Base-by-base conservation (phyloP, 2,888 invertebrate species). In the Diarsia brunnea region DNA sequence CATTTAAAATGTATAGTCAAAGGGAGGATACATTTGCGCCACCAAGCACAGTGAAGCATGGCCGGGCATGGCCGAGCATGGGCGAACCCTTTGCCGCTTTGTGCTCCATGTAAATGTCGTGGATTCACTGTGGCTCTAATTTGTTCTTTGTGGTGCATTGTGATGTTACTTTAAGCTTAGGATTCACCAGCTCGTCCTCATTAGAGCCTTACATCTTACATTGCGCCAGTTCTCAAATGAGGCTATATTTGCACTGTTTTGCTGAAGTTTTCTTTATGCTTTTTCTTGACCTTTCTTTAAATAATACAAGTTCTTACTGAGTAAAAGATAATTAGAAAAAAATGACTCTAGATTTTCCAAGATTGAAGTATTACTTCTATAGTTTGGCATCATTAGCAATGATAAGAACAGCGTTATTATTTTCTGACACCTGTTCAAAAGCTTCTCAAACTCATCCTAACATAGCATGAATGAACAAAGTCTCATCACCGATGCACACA, bases 1-100 rank as follows among this genome's bases (percentile, higher is more conserved):
- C 75, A 72, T 83, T 86, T 67, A 83, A 81, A 85, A 77, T 83
- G 49, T 82, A 73, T 82, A 78, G 75, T 82, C 82, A 85, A 85
- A 87, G 79, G 79, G 74, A 86, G 61, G 70, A 63, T 69, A 69
- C 68, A 79, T 79, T 79, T 78, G 76, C 73, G 75, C 66, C 77
- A 73, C 69, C 64, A 53, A 73, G 70, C 38, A 70, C 64, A 27
- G 49, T 19, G 49, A 24, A 65, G 55, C 72, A 45, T 47, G 38
- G 63, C 67, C 66, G 71, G 51, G 69, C 47, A 67, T 27, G 12
- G 24, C 65, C 69, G 31, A 70, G 68, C 31, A 70, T 38, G n/a
- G 45, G 16, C 31, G 69, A 69, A 69, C 60, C 45, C 63, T 63
- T 82, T 69, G 72, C 64, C 64, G 64, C 73, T 82, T 84, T 87